These are phyloP conservation scores for Xanthorhoe designata DNA, from an alignment of 2,888 invertebrate genomes.

Conservation along the genomic window DNA sequence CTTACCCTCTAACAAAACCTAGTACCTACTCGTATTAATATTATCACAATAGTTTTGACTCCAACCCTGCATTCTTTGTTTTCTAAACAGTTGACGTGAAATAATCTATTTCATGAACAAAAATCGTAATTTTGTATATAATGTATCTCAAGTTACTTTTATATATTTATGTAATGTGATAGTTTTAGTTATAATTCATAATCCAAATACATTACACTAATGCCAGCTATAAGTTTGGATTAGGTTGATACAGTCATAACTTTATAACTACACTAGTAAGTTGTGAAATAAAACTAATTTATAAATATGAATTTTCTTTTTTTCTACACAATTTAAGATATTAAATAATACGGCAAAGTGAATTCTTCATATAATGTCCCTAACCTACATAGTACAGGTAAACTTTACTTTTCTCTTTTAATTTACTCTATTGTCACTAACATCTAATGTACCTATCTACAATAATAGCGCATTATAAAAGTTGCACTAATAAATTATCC, in stretches of 20 bases:
- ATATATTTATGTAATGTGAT: slow-evolving; percentile 73
- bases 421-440: too few relatives aligned
- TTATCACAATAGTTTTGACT: slow-evolving; percentile 5
- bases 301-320: slow-evolving; percentile 50
- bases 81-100: slow-evolving; percentile 25
- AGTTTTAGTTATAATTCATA: slow-evolving; percentile 69
- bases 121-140: slow-evolving; percentile 40
- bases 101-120: slow-evolving; percentile 7
- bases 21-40: not conserved
- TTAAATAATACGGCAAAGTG: too few relatives aligned
- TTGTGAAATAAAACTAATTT: slow-evolving; percentile 84
- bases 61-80: slow-evolving; percentile 3
- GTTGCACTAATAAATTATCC: too few relatives aligned
- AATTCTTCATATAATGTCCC: too few relatives aligned
- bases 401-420: too few relatives aligned
- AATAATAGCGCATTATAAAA: too few relatives aligned
- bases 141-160: slow-evolving; percentile 54
- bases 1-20: slow-evolving; percentile 9
- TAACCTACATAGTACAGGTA: too few relatives aligned
- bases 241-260: slow-evolving; percentile 82
- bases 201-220: slow-evolving; percentile 80
- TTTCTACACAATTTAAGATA: not conserved
- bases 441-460: too few relatives aligned
- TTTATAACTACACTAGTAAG: slow-evolving; percentile 80
- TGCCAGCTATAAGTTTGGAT: slow-evolving; percentile 83